Percentiles rank a stretch among this genome's conserved stretches.
These are phyloP conservation scores for Anguilla megastoma DNA, from an alignment of 2,797 vertebrate genomes.

Conservation along the genomic window DNA sequence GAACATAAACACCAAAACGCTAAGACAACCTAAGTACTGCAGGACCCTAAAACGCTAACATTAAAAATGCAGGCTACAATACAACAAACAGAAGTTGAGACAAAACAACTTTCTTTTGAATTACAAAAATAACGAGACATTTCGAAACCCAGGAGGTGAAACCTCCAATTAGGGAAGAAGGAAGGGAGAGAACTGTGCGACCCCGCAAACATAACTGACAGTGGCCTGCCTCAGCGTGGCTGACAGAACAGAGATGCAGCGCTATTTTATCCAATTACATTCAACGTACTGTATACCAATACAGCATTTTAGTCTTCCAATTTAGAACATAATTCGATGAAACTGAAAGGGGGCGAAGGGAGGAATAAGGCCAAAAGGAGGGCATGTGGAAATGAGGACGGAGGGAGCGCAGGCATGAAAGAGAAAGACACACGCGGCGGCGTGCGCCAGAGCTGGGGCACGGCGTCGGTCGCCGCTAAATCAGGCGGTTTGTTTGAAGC, in stretches of 20 bases:
- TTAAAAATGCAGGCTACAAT: background rate
- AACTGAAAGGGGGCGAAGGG: background rate
- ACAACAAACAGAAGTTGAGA: background rate
- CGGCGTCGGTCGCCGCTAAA: background rate
- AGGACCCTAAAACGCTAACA: background rate
- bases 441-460: background rate
- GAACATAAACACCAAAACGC: background rate
- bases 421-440: background rate
- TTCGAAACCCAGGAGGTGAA: background rate
- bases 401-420: background rate
- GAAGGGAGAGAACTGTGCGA: background rate
- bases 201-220: background rate
- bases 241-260: background rate
- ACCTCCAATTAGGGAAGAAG: background rate
- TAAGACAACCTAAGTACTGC: background rate
- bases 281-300: background rate
- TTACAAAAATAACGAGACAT: background rate
- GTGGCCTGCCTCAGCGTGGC: background rate
- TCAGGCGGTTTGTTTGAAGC: background rate
- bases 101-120: background rate
- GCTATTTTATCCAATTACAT: background rate
- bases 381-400: background rate
- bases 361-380: background rate
- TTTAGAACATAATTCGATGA: background rate
- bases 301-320: background rate